Base-by-base conservation (phyloP, 2,888 invertebrate genomes). In the Perdita meconis region DNA sequence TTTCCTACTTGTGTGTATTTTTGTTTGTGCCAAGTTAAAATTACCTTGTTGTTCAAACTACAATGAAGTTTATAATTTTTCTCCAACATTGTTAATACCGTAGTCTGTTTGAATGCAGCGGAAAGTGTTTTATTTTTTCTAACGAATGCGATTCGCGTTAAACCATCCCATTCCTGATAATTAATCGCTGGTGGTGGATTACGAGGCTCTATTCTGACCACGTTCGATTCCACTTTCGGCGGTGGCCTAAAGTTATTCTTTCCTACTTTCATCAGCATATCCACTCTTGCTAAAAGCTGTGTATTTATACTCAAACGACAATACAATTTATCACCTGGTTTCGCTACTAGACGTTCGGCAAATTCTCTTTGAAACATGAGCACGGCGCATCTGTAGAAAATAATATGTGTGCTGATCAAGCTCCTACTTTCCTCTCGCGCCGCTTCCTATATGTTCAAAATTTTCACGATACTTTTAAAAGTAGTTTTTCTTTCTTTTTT, bases 311-410 rank as follows among this genome's bases (percentile, higher is more conserved):
- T 99, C 36, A 99, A 93, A 66, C 99, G 95, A 91, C 99, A 99
- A 91, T 98, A 99, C 10, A 98, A 93, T 93, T 99, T 99, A 89
- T 99, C 99, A 1, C 99, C 99, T 13, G 99, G 98, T 92, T 98
- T 97, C 0, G 99, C 99, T 1, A 98, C 97, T 65, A 99, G 93
- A 90, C 99, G 94, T 89, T 99, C 97, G 1, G 99, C 99, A 94
- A 99, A 99, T 93, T 99, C 99, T 88, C 97, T 95, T 93, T 99
- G 99, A 91, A 99, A 99, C 99, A 99, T 99, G 10, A 99, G 94
- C 3, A 99, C 96, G 19, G 99, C 99, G 94, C 98, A 99, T 83
- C 99, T 95, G 89, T 96, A 97, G 89, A 79, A 78, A 80, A 73
- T 47, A 79, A 78, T 40, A n/a, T n/a, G n/a, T n/a, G 4, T 76